Base-by-base conservation (phyloP, 2,113 vertebrate genomes). In the Phrynocephalus versicolor region DNA sequence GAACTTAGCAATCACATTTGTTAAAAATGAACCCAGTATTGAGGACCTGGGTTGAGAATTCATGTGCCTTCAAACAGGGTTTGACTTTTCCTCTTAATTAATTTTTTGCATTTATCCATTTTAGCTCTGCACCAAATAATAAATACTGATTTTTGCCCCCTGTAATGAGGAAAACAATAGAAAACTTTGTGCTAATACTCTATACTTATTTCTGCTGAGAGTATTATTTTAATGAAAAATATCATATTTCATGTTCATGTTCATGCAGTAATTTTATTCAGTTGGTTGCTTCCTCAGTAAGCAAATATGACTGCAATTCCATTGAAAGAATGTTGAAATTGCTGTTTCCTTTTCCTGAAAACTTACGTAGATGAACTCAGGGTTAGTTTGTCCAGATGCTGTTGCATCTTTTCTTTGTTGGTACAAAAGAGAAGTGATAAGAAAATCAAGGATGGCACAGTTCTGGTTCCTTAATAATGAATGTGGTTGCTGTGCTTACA, bases 191-290 rank as follows among this genome's bases (percentile, higher is more conserved):
- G 1, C n/a, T 86, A 6, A 64, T 60, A 71, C 65, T 15, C 77
- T 55, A 65, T 6, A 51, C 81, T 90, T 69, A 39, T 71, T 57
- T 86, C 55, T 77, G 2, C 84, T 64, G 67, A 83, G 7, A 33
- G 64, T 14, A 88, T 89, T 90, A 90, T 0, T 60, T 33, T 37
- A 81, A 84, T 51, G 25, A 30, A 85, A 87, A 89, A n/a, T 5
- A 73, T 84, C 18, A 14, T 62, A 71, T 92, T 89, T 90, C 60
- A 87, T 71, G 3, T 27, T 84, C 88, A 15, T 88, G 90, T 91
- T 69, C 82, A 27, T 27, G 16, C 75, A 81, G 33, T 51, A 92
- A 84, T 88, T 89, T 78, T 33, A 60, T 88, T 84, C 62, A 85
- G 33, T 14, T 81, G 83, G 76, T 51, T 51, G 2, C 75, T 76